Conservation (phyloP, 2,888 invertebrate species). For the Tromatobia lineatoria region DNA sequence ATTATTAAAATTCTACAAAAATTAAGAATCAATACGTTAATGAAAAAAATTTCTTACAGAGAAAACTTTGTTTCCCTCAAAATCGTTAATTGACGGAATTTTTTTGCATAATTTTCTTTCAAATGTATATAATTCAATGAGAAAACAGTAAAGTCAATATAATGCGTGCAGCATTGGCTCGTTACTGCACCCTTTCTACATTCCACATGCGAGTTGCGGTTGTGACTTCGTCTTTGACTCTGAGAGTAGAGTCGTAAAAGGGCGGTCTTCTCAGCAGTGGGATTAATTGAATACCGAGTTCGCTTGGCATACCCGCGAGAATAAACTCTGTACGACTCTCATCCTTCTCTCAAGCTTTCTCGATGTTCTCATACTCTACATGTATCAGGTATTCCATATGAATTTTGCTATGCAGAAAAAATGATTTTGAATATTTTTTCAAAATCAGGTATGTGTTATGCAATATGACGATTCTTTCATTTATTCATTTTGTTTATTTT, state of each 20-base stretch:
- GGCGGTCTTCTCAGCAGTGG: conserved; percentile 68
- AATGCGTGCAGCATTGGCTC: conserved; percentile 19
- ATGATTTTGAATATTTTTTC: too few species aligned
- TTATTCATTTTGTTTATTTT: too few species aligned
- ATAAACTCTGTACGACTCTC: conserved; percentile 57
- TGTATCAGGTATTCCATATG: too few species aligned
- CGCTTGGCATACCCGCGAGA: conserved; percentile 31
- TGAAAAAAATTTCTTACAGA: too few species aligned
- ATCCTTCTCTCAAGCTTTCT: conserved; percentile 28
- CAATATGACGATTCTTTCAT: too few species aligned
- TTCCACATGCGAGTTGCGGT: conserved; percentile 12
- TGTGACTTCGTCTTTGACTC: conserved; percentile 24
- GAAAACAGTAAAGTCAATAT: conserved; percentile 20
- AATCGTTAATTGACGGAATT: too few species aligned
- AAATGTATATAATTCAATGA: background rate
- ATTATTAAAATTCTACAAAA: too few species aligned
- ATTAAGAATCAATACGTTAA: too few species aligned
- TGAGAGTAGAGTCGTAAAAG: conserved; percentile 42
- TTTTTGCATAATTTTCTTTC: too few species aligned
- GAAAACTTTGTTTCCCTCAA: too few species aligned
- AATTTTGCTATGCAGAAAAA: too few species aligned
- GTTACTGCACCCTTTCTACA: conserved; percentile 37
- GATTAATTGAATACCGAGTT: conserved; percentile 72
- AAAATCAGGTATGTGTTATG: too few species aligned
- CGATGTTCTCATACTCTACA: background rate